Percentiles rank a stretch among this genome's conserved stretches.
These are phyloP conservation scores for Leptinotarsa undecemlineata DNA, from an alignment of 1,140 invertebrate species.

Conservation along the genomic window DNA sequence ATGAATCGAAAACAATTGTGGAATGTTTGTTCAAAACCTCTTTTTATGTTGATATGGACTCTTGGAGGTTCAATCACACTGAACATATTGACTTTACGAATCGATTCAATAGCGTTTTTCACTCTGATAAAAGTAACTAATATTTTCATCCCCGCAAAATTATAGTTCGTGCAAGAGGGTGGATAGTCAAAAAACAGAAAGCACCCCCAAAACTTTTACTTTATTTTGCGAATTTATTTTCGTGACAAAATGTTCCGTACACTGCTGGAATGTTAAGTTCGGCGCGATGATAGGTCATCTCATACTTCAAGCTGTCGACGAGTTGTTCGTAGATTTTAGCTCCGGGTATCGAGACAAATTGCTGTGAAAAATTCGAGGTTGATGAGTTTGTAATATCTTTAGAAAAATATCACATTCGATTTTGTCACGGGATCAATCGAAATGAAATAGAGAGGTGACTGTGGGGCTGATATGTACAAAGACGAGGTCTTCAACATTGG, in stretches of 20 bases:
- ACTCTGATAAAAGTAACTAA: no score
- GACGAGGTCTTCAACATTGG: no score
- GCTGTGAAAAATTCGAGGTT: constrained; percentile 16
- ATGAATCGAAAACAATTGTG: no score
- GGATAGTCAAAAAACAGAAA: not conserved
- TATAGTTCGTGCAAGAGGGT: not conserved
- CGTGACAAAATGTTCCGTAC: constrained; percentile 10
- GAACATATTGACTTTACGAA: no score
- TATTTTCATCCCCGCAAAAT: not conserved
- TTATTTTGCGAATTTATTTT: constrained; percentile 21
- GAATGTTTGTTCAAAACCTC: no score
- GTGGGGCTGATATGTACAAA: no score
- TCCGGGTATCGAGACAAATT: constrained; percentile 11
- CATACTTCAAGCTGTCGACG: constrained; percentile 16
- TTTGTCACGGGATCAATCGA: not conserved
- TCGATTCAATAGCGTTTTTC: no score
- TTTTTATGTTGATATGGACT: no score
- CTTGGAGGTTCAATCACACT: no score
- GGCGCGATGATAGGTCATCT: constrained; percentile 6
- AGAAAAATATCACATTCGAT: not conserved
- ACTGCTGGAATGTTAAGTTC: not conserved
- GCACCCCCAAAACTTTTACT: not conserved
- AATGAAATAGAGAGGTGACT: no score
- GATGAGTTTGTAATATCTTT: constrained; percentile 14
- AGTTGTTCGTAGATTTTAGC: constrained; percentile 9